Evolutionary conservation across 2,888 invertebrate species (phyloP), one percentile per base, ranked within the genome.

Genomic region (Eilema sororculum): DNA sequence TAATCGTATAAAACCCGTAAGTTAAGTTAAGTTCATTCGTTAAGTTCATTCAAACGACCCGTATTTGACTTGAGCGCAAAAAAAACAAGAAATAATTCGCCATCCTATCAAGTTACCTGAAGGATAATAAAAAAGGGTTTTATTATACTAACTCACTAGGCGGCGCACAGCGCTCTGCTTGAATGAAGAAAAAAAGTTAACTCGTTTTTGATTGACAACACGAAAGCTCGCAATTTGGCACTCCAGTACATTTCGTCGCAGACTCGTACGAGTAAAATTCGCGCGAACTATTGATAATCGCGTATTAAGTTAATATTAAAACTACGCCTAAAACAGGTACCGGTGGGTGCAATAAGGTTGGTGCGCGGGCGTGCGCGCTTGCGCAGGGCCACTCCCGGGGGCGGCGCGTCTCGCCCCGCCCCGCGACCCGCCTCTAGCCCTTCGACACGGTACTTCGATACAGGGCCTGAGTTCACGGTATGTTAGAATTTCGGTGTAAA

Each of bases 351-450:
- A 62, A 57, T 16, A 61, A 72, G 73, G 73, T 63, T 65, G 65
- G 58, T 69, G 72, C 69, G 86, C 74, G 86, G 86, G 90, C 90
- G 90, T 90, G 84, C 85, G 88, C 89, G 89, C 89, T 79, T 83
- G 78, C 87, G 86, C 89, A 86, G 80, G 84, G 87, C 87, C 88
- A 85, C 90, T 82, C 91, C 90, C 83, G 67, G 70, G 82, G 90
- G 89, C 84, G 87, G 90, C 72, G 81, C 86, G 52, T 46, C 68
- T 67, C 74, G 79, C 79, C 85, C 86, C 78, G 87, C 91, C 89
- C 81, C 71, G 67, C 75, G 82, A 65, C 65, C 83, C 85, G 84
- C 86, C 82, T 74, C 62, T 71, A 78, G 82, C 87, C 89, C 87
- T 86, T 86, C 74, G 73, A 56, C 46, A 72, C 73, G 71, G 74